Evolutionary conservation across 2,797 vertebrate genomes (phyloP).

Genomic region (Triplophysa yarkandensis): DNA sequence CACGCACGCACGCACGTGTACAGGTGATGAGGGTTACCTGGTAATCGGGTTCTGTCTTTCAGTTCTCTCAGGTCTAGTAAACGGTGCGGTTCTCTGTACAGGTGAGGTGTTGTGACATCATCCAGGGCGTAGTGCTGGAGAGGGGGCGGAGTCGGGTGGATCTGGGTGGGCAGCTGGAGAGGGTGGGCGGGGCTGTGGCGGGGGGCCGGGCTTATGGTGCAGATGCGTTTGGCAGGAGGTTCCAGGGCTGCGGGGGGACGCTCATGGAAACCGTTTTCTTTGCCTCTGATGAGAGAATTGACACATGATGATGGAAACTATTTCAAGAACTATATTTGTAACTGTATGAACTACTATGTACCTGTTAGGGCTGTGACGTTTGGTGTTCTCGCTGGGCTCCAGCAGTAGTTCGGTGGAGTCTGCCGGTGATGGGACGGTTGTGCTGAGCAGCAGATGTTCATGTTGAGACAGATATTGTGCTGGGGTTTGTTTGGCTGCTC

Average conservation of each 20-base stretch:
- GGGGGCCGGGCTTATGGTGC: slow-evolving; percentile 97
- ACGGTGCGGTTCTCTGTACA: slow-evolving; percentile 87
- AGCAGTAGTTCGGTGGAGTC: slow-evolving; percentile 96
- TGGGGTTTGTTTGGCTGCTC: slow-evolving; percentile 97
- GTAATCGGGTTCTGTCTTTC: slow-evolving; percentile 84
- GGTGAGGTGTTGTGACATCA: slow-evolving; percentile 90
- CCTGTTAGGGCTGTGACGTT: slow-evolving; percentile 94
- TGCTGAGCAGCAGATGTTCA: slow-evolving; percentile 95
- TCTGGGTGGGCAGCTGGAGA: slow-evolving; percentile 84
- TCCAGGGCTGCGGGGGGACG: slow-evolving; percentile 85
- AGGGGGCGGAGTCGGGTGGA: slow-evolving; percentile 93
- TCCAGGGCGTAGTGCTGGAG: slow-evolving; percentile 97
- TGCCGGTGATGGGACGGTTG: slow-evolving; percentile 85
- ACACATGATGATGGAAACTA: background rate
- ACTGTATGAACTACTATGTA: slow-evolving; percentile 64
- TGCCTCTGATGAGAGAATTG: slow-evolving; percentile 62
- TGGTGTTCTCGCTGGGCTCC: slow-evolving; percentile 87
- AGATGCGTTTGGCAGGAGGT: slow-evolving; percentile 91
- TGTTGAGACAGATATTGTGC: slow-evolving; percentile 98
- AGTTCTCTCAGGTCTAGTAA: slow-evolving; percentile 90
- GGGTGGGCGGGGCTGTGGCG: slow-evolving; percentile 95
- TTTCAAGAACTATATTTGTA: background rate
- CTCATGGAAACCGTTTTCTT: slow-evolving; percentile 90
- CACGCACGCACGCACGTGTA: no score
- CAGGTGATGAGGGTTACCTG: slow-evolving; percentile 65